Base-by-base conservation (phyloP, 2,888 invertebrate species). In the Mylabris sibirica region DNA sequence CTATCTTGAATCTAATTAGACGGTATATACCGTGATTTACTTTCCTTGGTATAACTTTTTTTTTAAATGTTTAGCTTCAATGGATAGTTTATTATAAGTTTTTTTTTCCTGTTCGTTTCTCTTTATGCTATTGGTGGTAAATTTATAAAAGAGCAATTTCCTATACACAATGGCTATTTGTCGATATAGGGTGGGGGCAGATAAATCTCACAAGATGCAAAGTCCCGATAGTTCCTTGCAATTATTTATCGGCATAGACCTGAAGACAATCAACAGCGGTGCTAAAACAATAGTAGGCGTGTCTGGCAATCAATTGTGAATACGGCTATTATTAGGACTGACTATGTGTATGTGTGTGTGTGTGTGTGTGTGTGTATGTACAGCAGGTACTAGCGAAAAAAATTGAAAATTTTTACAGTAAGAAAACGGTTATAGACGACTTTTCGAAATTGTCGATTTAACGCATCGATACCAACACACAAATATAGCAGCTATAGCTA, bases 251-350 rank as follows among this genome's bases (percentile, higher is more conserved):
- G 78, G 78, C 75, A 77, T 77, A 77, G 78, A 80, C 78, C 79
- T 79, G 82, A 81, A 84, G 81, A 83, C 83, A 83, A 83, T 84
- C 83, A 83, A 82, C 83, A 83, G 81, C 80, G 83, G 81, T 80
- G 82, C 79, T 82, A 82, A 83, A 82, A 85, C 84, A 84, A 84
- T 84, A 84, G 84, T 83, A 77, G 85, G 85, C 83, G 85, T 81
- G 77, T 66, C 78, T 75, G 68, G 81, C 82, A 82, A 84, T 84
- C 84, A 84, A 84, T 84, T 84, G 81, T 81, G 76, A 80, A 79
- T 80, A 77, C 80, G 79, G 82, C 82, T 82, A 83, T 83, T 82
- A 83, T 83, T 82, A 82, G 77, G 75, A 76, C 75, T 66, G n/a
- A n/a, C n/a, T n/a, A n/a, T n/a, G n/a, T n/a, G n/a, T n/a, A n/a